Percentiles rank a stretch among this genome's conserved stretches.
Evolutionary conservation across 64 coral and sea anemone genomes (phyloP).

Genomic region (Orbicella faveolata): DNA sequence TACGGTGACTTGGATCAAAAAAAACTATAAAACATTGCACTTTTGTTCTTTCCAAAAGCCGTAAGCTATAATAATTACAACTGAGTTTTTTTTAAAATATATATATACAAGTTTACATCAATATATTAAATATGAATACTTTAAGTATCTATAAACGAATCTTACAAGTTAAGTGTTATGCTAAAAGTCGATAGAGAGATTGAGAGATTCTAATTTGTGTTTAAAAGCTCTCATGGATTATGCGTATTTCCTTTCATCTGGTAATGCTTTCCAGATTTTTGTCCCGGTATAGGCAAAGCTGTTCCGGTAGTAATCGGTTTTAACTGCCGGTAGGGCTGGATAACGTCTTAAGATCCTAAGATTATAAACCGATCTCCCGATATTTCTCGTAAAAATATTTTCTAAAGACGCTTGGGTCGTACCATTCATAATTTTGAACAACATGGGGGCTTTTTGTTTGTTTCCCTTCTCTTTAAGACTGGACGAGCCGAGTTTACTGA

Average conservation of each 20-base stretch:
- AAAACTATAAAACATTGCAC: too few relatives aligned
- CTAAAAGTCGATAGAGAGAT: too few relatives aligned
- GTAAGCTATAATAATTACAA: too few relatives aligned
- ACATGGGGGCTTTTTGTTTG: slow-evolving; percentile 54
- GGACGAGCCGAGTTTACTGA: slow-evolving; percentile 13
- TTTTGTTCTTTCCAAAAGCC: too few relatives aligned
- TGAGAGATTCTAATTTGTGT: too few relatives aligned
- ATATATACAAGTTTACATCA: too few relatives aligned
- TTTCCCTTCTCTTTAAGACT: slow-evolving; percentile 33
- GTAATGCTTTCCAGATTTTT: slow-evolving; percentile 37
- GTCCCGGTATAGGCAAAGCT: slow-evolving; percentile 40
- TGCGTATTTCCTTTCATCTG: slow-evolving; percentile 2
- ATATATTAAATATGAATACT: too few relatives aligned
- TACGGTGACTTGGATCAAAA: too few relatives aligned
- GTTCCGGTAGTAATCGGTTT: slow-evolving; percentile 22
- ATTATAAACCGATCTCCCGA: not conserved
- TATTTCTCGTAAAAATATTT: slow-evolving; percentile 20
- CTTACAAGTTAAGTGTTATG: too few relatives aligned
- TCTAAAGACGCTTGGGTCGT: slow-evolving; percentile 23
- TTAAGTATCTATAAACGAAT: not conserved
- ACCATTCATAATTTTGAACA: slow-evolving; percentile 54
- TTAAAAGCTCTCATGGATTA: slow-evolving; percentile 8
- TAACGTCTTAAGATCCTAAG: slow-evolving; percentile 14
- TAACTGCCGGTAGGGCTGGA: slow-evolving; percentile 32
- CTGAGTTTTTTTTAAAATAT: too few relatives aligned